Evolutionary conservation across 1,140 invertebrate species (phyloP), one percentile per base, ranked within the genome.

Genomic region (Leptoteleia sp.): DNA sequence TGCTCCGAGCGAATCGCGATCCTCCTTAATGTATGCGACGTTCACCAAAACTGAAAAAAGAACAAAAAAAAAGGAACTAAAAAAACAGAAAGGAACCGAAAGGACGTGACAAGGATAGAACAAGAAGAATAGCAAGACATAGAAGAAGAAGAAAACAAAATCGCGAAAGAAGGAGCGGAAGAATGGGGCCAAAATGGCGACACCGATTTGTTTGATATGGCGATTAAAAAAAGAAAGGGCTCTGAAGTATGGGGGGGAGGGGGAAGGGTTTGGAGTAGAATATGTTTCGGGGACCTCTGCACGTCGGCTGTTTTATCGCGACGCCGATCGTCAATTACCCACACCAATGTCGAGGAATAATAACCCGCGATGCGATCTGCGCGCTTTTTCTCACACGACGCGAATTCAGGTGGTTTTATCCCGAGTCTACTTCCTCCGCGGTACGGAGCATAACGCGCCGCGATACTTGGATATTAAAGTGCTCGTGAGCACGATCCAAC

Each of bases 251-350:
- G n/a, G n/a, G n/a, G n/a, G n/a, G n/a, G n/a, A n/a, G n/a, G n/a
- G n/a, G n/a, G n/a, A n/a, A n/a, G n/a, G n/a, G n/a, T n/a, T n/a
- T n/a, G n/a, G n/a, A n/a, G n/a, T n/a, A n/a, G n/a, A n/a, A n/a
- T n/a, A n/a, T n/a, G n/a, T n/a, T n/a, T n/a, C n/a, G n/a, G 9
- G 12, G 38, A 35, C 25, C 13, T 42, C 43, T 42, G 61, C 45
- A 27, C 61, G 8, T 38, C 19, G 43, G 27, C 27, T 7, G 54
- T 61, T 50, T 68, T 70, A 70, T 70, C 67, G 35, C 54, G 27
- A 35, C 35, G 29, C 33, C 54, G 43, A 70, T 70, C 67, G 50
- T 59, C 65, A 70, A 70, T 70, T 62, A 72, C 68, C 68, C 68
- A 62, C 40, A 72, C 68, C 55, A 45, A 7, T 15, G 48, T 1